Percentiles rank a stretch among this genome's conserved stretches.
These are phyloP conservation scores for Vanessa atalanta DNA, from an alignment of 1,140 invertebrate genomes.

Conservation along the genomic window DNA sequence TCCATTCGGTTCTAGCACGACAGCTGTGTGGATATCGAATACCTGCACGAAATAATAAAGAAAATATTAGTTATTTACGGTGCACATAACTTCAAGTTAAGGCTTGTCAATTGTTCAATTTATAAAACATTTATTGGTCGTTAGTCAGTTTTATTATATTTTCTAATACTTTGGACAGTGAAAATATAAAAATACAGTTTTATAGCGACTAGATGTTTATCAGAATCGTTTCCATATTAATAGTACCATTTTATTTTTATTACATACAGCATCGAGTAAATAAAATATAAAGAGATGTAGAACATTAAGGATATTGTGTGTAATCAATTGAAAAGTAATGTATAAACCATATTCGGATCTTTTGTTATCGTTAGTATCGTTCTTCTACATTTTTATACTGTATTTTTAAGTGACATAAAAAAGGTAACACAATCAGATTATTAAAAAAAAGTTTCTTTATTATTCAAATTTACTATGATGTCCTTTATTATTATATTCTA, in stretches of 20 bases:
- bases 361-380: not conserved
- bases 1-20: constrained; percentile 66
- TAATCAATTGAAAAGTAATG: constrained; percentile 4
- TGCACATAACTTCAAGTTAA: not conserved
- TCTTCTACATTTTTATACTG: not conserved
- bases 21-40: constrained; percentile 70
- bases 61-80: not conserved
- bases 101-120: not conserved
- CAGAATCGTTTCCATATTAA: not conserved
- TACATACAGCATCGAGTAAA: not conserved
- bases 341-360: not conserved
- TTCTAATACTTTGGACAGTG: no score
- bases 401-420: no score
- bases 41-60: constrained; percentile 48
- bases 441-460: no score
- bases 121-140: not conserved
- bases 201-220: not conserved
- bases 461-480: no score
- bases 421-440: no score
- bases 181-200: not conserved
- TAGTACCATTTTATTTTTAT: not conserved
- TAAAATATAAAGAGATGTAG: constrained; percentile 1
- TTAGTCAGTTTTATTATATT: not conserved
- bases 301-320: constrained; percentile 3
- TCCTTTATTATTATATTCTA: no score